Evolutionary conservation across 2,888 invertebrate genomes (phyloP).

Genomic region (Cephonodes hylas): DNA sequence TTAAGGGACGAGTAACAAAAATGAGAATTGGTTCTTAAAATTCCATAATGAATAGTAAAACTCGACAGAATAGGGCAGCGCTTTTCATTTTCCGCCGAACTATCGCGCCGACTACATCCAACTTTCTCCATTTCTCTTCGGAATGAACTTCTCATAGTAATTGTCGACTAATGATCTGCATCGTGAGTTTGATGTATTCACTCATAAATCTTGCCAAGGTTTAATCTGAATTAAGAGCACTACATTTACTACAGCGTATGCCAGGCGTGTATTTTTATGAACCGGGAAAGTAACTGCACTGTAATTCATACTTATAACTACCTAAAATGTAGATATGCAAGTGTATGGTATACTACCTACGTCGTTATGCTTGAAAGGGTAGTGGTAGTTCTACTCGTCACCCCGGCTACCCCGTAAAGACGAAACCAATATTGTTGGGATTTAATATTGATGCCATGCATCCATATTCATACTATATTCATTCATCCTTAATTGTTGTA

Average conservation of each 20-base stretch:
- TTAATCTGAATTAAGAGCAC: not conserved
- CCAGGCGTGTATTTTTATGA: not conserved
- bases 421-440: too few relatives aligned
- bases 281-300: too few relatives aligned
- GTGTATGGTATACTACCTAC: too few relatives aligned
- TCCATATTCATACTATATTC: too few relatives aligned
- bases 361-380: too few relatives aligned
- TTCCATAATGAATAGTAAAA: not conserved
- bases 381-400: too few relatives aligned
- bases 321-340: too few relatives aligned
- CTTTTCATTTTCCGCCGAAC: conserved; percentile 22
- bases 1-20: not conserved
- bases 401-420: too few relatives aligned
- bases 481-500: too few relatives aligned
- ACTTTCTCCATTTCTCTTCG: conserved; percentile 49
- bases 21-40: too few relatives aligned
- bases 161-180: conserved; percentile 51
- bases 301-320: too few relatives aligned
- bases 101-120: conserved; percentile 33
- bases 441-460: too few relatives aligned
- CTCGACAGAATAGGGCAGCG: conserved; percentile 1
- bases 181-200: conserved; percentile 28
- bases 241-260: not conserved
- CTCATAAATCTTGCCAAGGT: conserved; percentile 10
- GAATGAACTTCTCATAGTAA: conserved; percentile 39